Base-by-base conservation (phyloP, 2,888 invertebrate genomes). In the Parascotia fuliginaria region DNA sequence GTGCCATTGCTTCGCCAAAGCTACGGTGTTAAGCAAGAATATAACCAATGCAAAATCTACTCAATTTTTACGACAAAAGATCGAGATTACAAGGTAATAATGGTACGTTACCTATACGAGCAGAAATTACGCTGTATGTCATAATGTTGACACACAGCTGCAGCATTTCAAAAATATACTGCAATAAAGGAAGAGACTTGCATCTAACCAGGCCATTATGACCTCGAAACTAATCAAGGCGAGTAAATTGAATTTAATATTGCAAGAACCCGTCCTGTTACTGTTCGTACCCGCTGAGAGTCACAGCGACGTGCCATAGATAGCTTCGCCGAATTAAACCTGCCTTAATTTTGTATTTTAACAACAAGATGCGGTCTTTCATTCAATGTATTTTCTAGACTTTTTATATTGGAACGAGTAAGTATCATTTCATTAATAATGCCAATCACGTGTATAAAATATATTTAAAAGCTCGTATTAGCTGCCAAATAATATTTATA, bases 221-320 rank as follows among this genome's bases (percentile, higher is more conserved):
- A 62, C 70, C 75, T 70, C 76, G 73, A 78, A 86, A 83, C 83
- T 86, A 87, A 87, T 87, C 85, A 85, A 85, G 81, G 70, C 77
- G 72, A 76, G 79, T 84, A 83, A 87, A 87, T 87, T 87, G 85
- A 85, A 87, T 87, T 85, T 85, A 85, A 87, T 87, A 85, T 87
- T 85, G 83, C 82, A 69, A 81, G 77, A 78, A 76, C 60, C 73
- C 75, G 65, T 51, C 40, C 48, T 38, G 43, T 38, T 41, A 55
- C n/a, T 42, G 37, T 29, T 51, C 57, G 51, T 58, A n/a, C n/a
- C 63, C 71, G 47, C 56, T 44, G 71, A 60, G 66, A 59, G 44
- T 47, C 42, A 42, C 43, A 41, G 50, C 63, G 66, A 73, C 67
- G 64, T 54, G 60, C 56, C 60, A 51, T 47, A 61, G 73, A 75